Percentiles rank a stretch among this genome's conserved stretches.
phyloP scores from a whole-genome alignment of 2,797 vertebrate genomes.

The Dendrocincla tyrannina region DNA sequence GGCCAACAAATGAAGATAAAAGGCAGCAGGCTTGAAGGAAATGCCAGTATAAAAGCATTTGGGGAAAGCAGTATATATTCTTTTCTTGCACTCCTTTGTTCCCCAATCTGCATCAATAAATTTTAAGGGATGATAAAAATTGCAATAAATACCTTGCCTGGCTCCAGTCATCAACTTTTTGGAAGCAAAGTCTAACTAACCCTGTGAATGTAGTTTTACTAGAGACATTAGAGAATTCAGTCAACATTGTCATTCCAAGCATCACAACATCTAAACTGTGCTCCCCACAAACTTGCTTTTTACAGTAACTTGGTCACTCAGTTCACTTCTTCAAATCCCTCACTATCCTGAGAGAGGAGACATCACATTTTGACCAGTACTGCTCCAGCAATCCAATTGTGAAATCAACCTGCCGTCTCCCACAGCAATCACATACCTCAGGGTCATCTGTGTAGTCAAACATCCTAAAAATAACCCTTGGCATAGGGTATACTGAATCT shows the following conservation, averaged over 20 bases:
- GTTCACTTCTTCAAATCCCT: neutral
- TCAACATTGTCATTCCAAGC: neutral
- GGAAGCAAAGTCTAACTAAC: neutral
- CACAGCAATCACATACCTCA: conserved; percentile 79
- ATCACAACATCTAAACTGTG: neutral
- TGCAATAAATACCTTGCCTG: neutral
- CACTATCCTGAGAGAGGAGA: neutral
- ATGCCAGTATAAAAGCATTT: neutral
- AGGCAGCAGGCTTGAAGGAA: neutral
- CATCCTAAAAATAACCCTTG: conserved; percentile 93
- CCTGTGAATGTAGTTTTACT: neutral
- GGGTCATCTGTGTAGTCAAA: conserved; percentile 99
- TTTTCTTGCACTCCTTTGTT: neutral
- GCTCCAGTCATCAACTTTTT: neutral
- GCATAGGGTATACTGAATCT: conserved; percentile 90
- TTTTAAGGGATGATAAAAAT: neutral
- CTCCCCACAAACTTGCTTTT: neutral
- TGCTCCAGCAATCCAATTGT: neutral
- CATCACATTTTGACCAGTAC: neutral
- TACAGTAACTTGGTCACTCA: neutral
- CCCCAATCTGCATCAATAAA: neutral
- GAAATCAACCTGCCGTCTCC: neutral
- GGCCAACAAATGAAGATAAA: neutral
- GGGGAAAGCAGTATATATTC: neutral
- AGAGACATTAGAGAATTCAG: neutral